Conservation (phyloP, 2,113 vertebrate genomes). For the Hystrix cristata region DNA sequence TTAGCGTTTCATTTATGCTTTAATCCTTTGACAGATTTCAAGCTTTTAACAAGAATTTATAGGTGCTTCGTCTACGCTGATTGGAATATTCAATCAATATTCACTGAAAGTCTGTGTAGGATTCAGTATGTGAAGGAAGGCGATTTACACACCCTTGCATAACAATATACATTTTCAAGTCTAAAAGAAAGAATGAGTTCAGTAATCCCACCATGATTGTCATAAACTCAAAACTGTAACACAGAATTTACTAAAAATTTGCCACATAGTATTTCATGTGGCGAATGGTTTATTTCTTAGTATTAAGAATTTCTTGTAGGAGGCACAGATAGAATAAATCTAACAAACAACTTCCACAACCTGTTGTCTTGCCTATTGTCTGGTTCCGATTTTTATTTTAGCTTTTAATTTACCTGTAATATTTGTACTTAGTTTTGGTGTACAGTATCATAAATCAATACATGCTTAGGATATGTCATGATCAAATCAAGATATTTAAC, state of each 20-base stretch:
- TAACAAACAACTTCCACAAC: background rate
- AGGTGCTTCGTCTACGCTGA: background rate
- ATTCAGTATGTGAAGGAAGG: background rate
- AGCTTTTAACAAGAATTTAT: background rate
- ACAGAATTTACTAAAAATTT: background rate
- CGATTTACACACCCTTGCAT: background rate
- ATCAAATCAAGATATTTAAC: background rate
- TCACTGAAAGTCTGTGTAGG: background rate
- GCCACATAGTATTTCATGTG: background rate
- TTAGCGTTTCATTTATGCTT: slow-evolving; percentile 18
- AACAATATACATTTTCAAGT: background rate
- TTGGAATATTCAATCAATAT: background rate
- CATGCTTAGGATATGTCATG: too few species aligned
- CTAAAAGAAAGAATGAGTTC: slow-evolving; percentile 3
- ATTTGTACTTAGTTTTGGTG: background rate
- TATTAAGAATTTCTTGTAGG: background rate
- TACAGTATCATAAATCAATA: too few species aligned
- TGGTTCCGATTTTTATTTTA: background rate
- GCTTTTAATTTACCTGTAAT: background rate
- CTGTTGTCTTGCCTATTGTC: background rate
- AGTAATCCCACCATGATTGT: background rate
- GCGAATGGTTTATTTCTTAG: slow-evolving; percentile 10
- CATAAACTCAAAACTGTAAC: slow-evolving; percentile 12
- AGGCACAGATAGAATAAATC: background rate
- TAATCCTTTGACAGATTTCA: background rate